phyloP scores from a whole-genome alignment of 2,113 vertebrate species.

The Edolisoma coerulescens region DNA sequence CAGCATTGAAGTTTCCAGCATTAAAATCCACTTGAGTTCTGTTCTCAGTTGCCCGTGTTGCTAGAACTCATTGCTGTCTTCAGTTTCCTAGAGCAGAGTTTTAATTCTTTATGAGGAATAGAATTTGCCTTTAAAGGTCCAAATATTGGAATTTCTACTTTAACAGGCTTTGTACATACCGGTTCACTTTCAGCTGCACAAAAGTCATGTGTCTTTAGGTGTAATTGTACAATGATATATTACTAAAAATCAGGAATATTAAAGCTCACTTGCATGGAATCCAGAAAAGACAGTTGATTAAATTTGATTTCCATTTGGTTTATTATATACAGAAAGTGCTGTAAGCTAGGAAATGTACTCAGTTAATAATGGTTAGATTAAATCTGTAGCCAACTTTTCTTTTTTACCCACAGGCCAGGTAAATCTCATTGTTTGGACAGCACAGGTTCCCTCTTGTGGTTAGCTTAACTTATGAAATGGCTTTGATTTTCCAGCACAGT shows the following conservation, averaged over 20 bases:
- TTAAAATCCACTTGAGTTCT: background rate
- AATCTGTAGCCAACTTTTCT: background rate
- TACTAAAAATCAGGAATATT: background rate
- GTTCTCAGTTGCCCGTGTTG: background rate
- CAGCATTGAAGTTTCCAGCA: background rate
- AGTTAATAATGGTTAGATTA: background rate
- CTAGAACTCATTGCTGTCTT: background rate
- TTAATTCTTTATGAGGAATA: background rate
- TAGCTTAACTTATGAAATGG: background rate
- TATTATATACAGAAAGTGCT: background rate
- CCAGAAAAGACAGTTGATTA: background rate
- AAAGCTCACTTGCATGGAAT: background rate
- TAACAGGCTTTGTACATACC: background rate
- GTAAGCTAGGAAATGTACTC: background rate
- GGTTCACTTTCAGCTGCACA: background rate
- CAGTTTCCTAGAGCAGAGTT: background rate
- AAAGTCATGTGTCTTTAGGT: background rate
- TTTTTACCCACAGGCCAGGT: background rate
- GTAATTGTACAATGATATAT: background rate
- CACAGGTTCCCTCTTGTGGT: conserved; percentile 60
- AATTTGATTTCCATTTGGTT: background rate
- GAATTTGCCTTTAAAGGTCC: background rate
- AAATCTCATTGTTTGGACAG: background rate
- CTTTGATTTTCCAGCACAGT: background rate
- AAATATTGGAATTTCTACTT: background rate